Evolutionary conservation across 2,888 invertebrate genomes (phyloP).

Genomic region (Xestia c-nigrum): DNA sequence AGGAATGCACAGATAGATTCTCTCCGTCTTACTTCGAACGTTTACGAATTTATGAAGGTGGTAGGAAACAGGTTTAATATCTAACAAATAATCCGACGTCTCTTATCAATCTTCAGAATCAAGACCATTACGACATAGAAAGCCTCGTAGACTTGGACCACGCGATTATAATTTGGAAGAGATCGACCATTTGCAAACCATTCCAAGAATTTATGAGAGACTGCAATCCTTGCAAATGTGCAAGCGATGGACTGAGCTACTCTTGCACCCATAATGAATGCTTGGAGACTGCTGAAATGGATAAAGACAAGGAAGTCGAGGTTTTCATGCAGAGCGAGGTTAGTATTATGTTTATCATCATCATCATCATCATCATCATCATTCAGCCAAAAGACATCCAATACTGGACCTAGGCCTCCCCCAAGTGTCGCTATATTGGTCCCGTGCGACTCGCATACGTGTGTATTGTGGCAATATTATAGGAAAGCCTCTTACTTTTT

Average conservation of each 20-base stretch:
- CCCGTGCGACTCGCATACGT: no score
- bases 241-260: slow-evolving; percentile 86
- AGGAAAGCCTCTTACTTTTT: not conserved
- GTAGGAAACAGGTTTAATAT: not conserved
- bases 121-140: slow-evolving; percentile 33
- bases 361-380: no score
- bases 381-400: no score
- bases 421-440: no score
- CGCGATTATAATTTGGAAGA: slow-evolving; percentile 66
- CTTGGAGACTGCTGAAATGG: slow-evolving; percentile 76
- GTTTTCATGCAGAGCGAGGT: slow-evolving; percentile 86
- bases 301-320: slow-evolving; percentile 82
- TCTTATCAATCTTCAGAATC: slow-evolving; percentile 29
- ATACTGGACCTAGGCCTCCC: no score
- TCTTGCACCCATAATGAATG: slow-evolving; percentile 89
- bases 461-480: no score
- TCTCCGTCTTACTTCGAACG: not conserved
- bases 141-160: slow-evolving; percentile 48
- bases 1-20: not conserved
- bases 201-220: slow-evolving; percentile 86
- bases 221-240: slow-evolving; percentile 90
- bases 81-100: not conserved
- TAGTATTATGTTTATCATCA: no score
- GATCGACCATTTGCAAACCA: slow-evolving; percentile 84
- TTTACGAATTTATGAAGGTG: not conserved